These are phyloP conservation scores for Oncopodura yosiiana DNA, from an alignment of 1,140 invertebrate species.

Conservation along the genomic window DNA sequence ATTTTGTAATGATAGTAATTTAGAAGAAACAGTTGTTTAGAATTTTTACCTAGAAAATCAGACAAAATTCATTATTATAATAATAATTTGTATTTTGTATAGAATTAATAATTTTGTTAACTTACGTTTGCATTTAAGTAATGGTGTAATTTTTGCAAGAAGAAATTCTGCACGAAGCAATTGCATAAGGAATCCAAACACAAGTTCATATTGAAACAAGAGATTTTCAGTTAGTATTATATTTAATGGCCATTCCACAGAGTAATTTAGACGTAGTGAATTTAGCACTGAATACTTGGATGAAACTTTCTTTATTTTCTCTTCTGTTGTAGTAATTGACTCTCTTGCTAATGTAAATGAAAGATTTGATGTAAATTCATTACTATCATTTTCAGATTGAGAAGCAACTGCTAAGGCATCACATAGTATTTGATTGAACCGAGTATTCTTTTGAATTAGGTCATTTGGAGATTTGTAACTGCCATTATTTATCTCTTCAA, in stretches of 20 bases:
- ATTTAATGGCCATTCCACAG: slow-evolving; percentile 30
- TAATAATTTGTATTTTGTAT: not conserved
- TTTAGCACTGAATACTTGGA: slow-evolving; percentile 15
- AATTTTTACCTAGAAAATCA: slow-evolving; percentile 7
- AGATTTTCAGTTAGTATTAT: slow-evolving; percentile 32
- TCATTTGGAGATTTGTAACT: not conserved
- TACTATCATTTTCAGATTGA: not conserved
- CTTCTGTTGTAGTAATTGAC: too few relatives aligned
- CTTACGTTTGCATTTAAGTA: slow-evolving; percentile 27
- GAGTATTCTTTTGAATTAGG: not conserved
- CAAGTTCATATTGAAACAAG: slow-evolving; percentile 17
- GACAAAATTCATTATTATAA: not conserved
- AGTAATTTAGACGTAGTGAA: slow-evolving; percentile 13
- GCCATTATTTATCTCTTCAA: slow-evolving; percentile 18
- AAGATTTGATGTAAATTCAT: not conserved
- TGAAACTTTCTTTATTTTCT: not conserved
- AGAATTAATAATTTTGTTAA: not conserved
- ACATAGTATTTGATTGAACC: not conserved
- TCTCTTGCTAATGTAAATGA: not conserved
- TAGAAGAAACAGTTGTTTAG: slow-evolving; percentile 16
- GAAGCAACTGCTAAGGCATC: slow-evolving; percentile 4
- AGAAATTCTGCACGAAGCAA: slow-evolving; percentile 27
- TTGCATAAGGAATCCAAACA: slow-evolving; percentile 25
- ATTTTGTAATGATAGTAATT: slow-evolving; percentile 16
- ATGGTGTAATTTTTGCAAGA: slow-evolving; percentile 8